Conservation (phyloP, 2,113 vertebrate species). For the Formicarius rufipectus region DNA sequence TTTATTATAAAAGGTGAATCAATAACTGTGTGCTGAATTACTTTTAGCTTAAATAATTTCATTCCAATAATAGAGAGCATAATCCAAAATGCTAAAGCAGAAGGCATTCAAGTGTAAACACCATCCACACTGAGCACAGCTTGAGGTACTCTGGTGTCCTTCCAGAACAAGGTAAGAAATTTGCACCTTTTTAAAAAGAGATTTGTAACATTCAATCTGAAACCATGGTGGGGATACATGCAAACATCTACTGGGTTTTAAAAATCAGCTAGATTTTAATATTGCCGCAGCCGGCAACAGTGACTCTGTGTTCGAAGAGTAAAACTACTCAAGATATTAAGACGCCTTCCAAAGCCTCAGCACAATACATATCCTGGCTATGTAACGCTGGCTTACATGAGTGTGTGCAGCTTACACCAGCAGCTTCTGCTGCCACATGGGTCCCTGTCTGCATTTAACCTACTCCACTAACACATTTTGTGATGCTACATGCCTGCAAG, state of each 20-base stretch:
- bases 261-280: background rate
- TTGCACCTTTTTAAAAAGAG: background rate
- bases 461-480: background rate
- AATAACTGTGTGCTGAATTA: background rate
- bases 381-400: background rate
- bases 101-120: background rate
- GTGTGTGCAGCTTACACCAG: background rate
- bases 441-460: background rate
- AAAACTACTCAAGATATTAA: background rate
- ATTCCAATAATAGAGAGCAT: background rate
- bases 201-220: background rate
- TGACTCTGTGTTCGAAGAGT: background rate
- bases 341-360: background rate
- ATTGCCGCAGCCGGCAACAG: background rate
- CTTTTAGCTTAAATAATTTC: background rate
- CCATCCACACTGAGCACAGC: background rate
- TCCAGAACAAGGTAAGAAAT: background rate
- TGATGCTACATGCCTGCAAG: background rate
- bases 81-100: background rate
- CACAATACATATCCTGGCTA: background rate
- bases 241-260: background rate
- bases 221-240: background rate
- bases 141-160: rapidly evolving
- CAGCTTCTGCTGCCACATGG: background rate
- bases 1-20: background rate